These are phyloP conservation scores for Miichthys miiuy DNA, from an alignment of 2,797 vertebrate genomes.

Conservation along the genomic window DNA sequence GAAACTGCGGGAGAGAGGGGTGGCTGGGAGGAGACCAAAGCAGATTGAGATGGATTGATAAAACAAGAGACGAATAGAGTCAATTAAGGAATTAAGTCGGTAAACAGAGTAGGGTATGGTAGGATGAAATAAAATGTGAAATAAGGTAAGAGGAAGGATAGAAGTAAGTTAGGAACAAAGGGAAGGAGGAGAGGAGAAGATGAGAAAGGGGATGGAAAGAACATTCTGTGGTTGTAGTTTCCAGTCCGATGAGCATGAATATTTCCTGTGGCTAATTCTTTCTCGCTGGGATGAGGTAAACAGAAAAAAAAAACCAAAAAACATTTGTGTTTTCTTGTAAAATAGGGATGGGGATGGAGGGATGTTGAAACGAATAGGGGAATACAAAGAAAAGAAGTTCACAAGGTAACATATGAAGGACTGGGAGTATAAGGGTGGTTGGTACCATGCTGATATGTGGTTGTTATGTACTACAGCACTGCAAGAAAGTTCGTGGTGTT, in stretches of 20 bases:
- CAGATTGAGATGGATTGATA: not conserved
- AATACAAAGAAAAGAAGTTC: not conserved
- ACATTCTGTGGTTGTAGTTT: not conserved
- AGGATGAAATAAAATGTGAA: not conserved
- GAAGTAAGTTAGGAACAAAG: not conserved
- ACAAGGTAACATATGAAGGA: not conserved
- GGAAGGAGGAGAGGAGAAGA: not conserved
- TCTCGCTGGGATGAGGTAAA: slow-evolving; percentile 1
- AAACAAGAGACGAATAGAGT: not conserved
- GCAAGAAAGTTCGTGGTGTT: not conserved
- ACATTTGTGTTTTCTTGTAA: slow-evolving; percentile 8
- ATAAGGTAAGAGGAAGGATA: not conserved
- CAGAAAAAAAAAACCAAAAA: not conserved
- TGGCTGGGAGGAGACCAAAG: too few species aligned
- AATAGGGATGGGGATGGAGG: not conserved
- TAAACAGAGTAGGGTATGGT: not conserved
- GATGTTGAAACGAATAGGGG: not conserved
- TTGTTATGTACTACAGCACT: not conserved
- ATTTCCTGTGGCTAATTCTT: slow-evolving; percentile 6
- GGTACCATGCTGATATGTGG: not conserved
- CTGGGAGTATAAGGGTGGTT: not conserved
- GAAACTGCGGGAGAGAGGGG: too few species aligned
- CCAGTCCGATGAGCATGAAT: not conserved
- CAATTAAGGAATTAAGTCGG: not conserved
- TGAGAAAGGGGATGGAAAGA: not conserved